Conservation (phyloP, 2,888 invertebrate species). For the Agrotis ipsilon region DNA sequence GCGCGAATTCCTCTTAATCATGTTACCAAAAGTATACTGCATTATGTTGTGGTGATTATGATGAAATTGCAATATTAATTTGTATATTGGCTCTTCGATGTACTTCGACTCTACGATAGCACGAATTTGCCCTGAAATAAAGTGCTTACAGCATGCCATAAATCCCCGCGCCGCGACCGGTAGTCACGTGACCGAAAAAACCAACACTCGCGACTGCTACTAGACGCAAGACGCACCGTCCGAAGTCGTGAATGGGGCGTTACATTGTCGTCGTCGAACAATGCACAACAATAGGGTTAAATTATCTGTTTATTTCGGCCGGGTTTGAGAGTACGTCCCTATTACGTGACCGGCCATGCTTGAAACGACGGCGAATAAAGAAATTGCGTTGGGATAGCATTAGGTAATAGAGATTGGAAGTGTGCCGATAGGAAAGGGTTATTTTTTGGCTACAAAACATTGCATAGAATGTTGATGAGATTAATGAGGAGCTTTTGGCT, state of each 20-base stretch:
- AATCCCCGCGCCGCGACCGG: not conserved
- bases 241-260: not conserved
- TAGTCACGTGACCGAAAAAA: not conserved
- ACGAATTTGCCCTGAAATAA: not conserved
- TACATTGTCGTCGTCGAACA: conserved; percentile 12
- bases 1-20: no score
- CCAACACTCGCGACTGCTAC: not conserved
- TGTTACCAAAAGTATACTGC: no score
- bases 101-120: no score
- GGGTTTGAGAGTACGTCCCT: not conserved
- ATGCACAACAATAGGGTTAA: conserved; percentile 14
- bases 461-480: not conserved
- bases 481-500: not conserved
- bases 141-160: not conserved
- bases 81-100: no score
- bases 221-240: not conserved
- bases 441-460: not conserved
- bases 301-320: conserved; percentile 20
- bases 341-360: conserved; percentile 11
- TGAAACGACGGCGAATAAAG: not conserved
- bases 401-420: not conserved
- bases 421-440: no score
- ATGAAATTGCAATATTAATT: no score
- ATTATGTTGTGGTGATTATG: no score
- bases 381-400: not conserved